Base-by-base conservation (phyloP, 1,140 invertebrate genomes). In the Homarus americanus region DNA sequence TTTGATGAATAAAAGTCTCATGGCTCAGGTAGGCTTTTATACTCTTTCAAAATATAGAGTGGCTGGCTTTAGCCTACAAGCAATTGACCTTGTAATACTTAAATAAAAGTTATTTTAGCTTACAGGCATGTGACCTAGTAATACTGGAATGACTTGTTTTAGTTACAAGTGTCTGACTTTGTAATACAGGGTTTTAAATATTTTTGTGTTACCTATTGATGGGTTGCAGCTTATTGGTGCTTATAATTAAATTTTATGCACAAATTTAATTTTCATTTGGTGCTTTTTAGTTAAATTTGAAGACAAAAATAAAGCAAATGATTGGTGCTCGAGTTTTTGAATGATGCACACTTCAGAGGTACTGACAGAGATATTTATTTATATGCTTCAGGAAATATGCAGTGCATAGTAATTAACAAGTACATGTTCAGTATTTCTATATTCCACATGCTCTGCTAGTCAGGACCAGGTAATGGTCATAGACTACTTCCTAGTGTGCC, bases 401-500 rank as follows among this genome's bases (percentile, higher is more conserved):
- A 69, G 63, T 69, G 5, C 12, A 4, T 69, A 32, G 63, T 32
- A 7, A 28, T 28, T 69, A 28, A 58, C 20, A 69, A 69, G 4
- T 69, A 32, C 12, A 7, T 69, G 28, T 69, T 32, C 4, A 28
- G 1, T 1, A 12, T 32, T 69, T 69, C n/a, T 28, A 32, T 69
- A 34, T 36, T 80, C 40, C 12, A 69, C 32, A 72, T 79, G 63
- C 36, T 88, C 58, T 80, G 78, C 53, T 88, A 87, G 76, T 88
- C 32, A 80, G 78, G 86, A 66, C 78, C 73, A 41, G 24, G 2
- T 69, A 32, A 36, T 69, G 76, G 63, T 80, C 75, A 58, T 36
- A 41, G 76, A 88, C 40, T 41, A 44, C 76, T 88, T 69, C 76
- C 86, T 82, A 80, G 34, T 66, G 86, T 88, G 86, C 86, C 86